Evolutionary conservation across 2,888 invertebrate genomes (phyloP).

Genomic region (Camptogramma bilineatum): DNA sequence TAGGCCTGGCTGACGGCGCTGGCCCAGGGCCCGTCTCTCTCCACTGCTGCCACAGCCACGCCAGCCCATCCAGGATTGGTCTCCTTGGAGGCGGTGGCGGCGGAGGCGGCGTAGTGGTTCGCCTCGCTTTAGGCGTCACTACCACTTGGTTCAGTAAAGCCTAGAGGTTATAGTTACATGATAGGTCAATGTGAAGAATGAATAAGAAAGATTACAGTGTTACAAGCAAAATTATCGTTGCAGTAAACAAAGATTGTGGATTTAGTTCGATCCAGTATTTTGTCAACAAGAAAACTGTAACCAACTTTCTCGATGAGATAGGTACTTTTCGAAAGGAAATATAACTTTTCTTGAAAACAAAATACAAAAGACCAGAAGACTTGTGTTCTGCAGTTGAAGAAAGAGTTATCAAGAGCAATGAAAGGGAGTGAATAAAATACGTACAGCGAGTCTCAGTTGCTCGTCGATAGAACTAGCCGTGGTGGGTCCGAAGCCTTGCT

Average conservation of each 20-base stretch:
- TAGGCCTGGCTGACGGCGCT: slow-evolving; percentile 56
- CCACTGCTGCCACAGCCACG: slow-evolving; percentile 87
- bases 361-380: slow-evolving; percentile 18
- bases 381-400: slow-evolving; percentile 25
- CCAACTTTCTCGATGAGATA: not conserved
- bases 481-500: slow-evolving; percentile 90
- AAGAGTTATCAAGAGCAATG: slow-evolving; percentile 29
- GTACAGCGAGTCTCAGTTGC: slow-evolving; percentile 85
- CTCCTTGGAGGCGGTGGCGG: slow-evolving; percentile 74
- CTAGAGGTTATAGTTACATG: slow-evolving; percentile 77
- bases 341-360: slow-evolving; percentile 6
- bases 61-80: slow-evolving; percentile 84
- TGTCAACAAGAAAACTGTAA: not conserved
- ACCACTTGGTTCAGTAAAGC: slow-evolving; percentile 86
- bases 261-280: not conserved
- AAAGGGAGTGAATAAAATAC: slow-evolving; percentile 52
- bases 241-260: slow-evolving; percentile 10
- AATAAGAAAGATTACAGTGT: slow-evolving; percentile 39
- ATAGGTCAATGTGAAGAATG: slow-evolving; percentile 47
- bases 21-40: slow-evolving; percentile 80
- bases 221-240: slow-evolving; percentile 22
- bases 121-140: slow-evolving; percentile 81
- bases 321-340: not conserved
- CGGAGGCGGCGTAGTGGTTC: slow-evolving; percentile 70
- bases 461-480: slow-evolving; percentile 87